Base-by-base conservation (phyloP, 2,888 invertebrate genomes). In the Congeria kusceri region DNA sequence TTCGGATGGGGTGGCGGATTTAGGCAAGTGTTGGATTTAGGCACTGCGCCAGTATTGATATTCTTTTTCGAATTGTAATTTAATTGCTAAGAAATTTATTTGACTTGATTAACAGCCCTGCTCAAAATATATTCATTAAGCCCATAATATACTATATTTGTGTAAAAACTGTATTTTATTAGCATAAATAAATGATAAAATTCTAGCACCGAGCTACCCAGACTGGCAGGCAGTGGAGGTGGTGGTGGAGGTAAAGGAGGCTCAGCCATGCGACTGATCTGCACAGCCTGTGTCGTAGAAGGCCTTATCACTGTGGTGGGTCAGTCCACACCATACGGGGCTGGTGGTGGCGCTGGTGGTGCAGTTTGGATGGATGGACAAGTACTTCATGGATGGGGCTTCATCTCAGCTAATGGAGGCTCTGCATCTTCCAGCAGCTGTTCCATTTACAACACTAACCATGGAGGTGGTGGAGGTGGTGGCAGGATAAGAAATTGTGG, bases 291-390 rank as follows among this genome's bases (percentile, higher is more conserved):
- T 15, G 74, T 62, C 53, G n/a, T 88, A 7, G 89, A 89, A 63
- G 89, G 88, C 39, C 68, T 58, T 5, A 72, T 90, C 20, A 69
- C 56, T 15, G 79, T 84, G 59, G 74, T 79, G 56, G 90, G 88
- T 44, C 57, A 32, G 9, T 27, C 49, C 9, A 77, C 78, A 28
- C 20, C 18, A 20, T 68, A 76, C 23, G 89, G 86, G 7, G 85
- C 75, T 44, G 89, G 89, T 23, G 89, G 88, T 53, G 89, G 90
- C 11, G 86, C 85, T 62, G 89, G 90, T 15, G 90, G 90, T 2
- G 74, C 87, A 29, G 56, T 89, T 18, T 90, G 90, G 90, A 23
- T 89, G 18, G 89, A 90, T 59, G 79, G 77, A 20, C 76, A 86
- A 23, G 62, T 84, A n/a, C 65, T 88, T 15, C 86, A 89, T 61